Base-by-base conservation (phyloP, 2,113 vertebrate species). In the Pleuronectes platessa region DNA sequence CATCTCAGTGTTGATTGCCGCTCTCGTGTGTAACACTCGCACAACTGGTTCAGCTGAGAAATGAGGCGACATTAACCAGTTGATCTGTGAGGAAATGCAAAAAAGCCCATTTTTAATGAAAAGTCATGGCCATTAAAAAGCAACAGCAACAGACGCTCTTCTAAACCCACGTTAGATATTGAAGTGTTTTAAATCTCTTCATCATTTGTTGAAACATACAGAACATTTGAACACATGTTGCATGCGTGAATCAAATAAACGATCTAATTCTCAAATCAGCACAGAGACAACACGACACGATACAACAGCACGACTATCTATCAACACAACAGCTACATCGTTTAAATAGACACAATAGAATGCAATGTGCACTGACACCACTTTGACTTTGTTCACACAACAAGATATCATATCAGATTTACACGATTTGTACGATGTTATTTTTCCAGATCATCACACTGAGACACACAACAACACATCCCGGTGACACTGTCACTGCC, bases 51-150 rank as follows among this genome's bases (percentile, higher is more conserved):
- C 12, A 27, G 17, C 74, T 17, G 27, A 61, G 51, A 76, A 82
- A 79, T 49, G 21, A 58, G 55, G 35, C 27, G 82, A 88, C 84
- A 82, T 71, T 76, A 72, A 75, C 40, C 53, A 73, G 51, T 40
- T 68, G 47, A 24, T 65, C 53, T 65, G 70, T 79, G 68, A 73
- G 61, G 8, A 82, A 59, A 53, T 78, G 61, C 65, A 76, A 79
- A 89, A 89, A 82, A 67, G 13, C 11, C 56, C 21, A 79, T 71
- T 88, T 91, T 93, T 92, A 89, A 85, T 91, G 67, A 86, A 91
- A 92, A 87, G 71, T 66, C 71, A 85, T 72, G 60, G 61, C 82
- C 79, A 85, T 84, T 82, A 64, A 61, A 84, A 82, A 74, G 45
- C 65, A 76, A 24, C n/a, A 58, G 64, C 65, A 76, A 24, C n/a